Evolutionary conservation across 2,113 vertebrate genomes (phyloP).

Genomic region (Melanerpes aurifrons): DNA sequence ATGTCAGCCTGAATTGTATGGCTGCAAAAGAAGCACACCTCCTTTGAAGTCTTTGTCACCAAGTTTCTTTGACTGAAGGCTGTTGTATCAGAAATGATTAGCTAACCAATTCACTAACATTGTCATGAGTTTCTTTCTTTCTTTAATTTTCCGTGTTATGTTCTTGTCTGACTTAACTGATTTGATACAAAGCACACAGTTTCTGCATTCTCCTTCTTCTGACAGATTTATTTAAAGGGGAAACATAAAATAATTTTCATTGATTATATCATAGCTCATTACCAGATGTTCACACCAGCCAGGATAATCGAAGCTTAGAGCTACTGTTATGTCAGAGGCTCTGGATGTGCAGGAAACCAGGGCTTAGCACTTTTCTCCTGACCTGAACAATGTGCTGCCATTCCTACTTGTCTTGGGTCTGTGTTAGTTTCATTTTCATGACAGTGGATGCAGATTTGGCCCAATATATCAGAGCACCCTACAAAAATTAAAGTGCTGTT

Average conservation of each 20-base stretch:
- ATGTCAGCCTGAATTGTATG: neutral
- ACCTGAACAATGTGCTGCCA: neutral
- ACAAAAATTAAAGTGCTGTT: neutral
- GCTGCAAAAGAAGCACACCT: neutral
- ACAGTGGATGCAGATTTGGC: neutral
- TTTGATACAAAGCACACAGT: neutral
- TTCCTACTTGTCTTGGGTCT: neutral
- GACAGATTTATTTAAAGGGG: neutral
- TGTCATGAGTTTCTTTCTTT: neutral
- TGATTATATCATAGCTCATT: neutral
- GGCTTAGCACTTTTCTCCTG: neutral
- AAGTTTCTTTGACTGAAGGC: neutral
- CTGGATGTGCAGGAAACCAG: neutral
- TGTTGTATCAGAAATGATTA: neutral
- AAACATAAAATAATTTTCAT: neutral
- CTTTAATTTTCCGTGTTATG: neutral
- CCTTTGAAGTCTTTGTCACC: neutral
- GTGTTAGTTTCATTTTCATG: neutral
- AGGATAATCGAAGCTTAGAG: neutral
- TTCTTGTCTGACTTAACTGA: neutral
- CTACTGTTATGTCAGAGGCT: neutral
- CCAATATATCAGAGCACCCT: neutral
- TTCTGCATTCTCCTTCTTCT: neutral
- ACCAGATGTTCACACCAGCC: neutral
- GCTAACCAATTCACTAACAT: neutral